Evolutionary conservation across 2,113 vertebrate species (phyloP).

Genomic region (Malurus alboscapulatus): DNA sequence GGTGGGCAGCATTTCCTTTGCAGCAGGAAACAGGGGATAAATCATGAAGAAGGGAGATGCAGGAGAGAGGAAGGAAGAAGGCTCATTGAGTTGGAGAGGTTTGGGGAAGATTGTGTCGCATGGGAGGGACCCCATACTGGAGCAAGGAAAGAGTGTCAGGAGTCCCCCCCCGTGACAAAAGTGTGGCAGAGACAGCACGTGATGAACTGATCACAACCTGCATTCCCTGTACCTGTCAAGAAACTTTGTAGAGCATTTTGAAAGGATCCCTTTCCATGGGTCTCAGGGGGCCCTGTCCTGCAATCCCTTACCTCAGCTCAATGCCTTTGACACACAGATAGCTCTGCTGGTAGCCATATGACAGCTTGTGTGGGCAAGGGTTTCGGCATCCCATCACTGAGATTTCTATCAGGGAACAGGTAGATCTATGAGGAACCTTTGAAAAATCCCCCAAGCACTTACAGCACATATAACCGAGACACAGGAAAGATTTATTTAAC

Average conservation of each 20-base stretch:
- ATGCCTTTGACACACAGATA: neutral
- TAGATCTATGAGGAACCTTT: neutral
- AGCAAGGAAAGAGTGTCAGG: neutral
- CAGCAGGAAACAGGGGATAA: neutral
- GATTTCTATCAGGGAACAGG: neutral
- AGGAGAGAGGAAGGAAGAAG: neutral
- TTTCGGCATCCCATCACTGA: neutral
- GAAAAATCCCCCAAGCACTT: neutral
- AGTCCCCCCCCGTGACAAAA: neutral
- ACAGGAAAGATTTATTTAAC: neutral
- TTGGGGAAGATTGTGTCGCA: neutral
- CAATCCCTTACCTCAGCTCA: neutral
- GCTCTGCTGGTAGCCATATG: neutral
- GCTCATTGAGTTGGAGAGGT: neutral
- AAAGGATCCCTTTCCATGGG: neutral
- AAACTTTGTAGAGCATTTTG: neutral
- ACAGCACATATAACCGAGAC: neutral
- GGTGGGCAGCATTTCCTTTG: neutral
- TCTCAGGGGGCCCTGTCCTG: neutral
- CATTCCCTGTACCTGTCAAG: accelerated
- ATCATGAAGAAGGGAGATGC: neutral
- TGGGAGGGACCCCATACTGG: neutral
- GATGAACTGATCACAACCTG: neutral
- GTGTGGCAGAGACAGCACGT: accelerated
- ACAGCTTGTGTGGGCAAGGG: neutral